These are phyloP conservation scores for Synanceia verrucosa DNA, from an alignment of 2,797 vertebrate species.

Conservation along the genomic window DNA sequence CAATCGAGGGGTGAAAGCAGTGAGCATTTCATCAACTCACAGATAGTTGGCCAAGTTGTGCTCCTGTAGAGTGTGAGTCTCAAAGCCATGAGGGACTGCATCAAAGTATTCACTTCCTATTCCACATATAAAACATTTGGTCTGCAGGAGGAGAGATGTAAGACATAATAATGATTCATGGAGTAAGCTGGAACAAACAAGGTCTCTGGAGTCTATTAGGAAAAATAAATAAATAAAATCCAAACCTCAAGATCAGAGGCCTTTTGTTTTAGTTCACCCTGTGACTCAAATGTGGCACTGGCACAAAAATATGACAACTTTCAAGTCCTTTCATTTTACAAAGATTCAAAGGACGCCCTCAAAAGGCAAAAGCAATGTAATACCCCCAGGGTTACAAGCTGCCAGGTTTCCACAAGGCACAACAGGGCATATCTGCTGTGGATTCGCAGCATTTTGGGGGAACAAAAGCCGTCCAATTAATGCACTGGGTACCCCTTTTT, in stretches of 20 bases:
- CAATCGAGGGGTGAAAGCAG: background rate
- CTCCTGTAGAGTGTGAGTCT: slow-evolving; percentile 84
- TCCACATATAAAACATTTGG: slow-evolving; percentile 85
- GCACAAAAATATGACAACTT: background rate
- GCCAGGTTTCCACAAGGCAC: background rate
- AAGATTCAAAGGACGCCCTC: slow-evolving; percentile 1
- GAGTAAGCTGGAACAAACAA: slow-evolving; percentile 7
- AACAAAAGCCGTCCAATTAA: slow-evolving; percentile 2
- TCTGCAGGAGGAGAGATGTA: slow-evolving; percentile 65
- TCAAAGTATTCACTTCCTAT: slow-evolving; percentile 85
- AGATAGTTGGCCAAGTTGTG: slow-evolving; percentile 86
- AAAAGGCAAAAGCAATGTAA: background rate
- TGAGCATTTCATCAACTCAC: slow-evolving; percentile 69
- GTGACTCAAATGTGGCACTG: slow-evolving; percentile 10
- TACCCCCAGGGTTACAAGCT: background rate
- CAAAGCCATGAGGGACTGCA: slow-evolving; percentile 81
- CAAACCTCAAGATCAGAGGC: background rate
- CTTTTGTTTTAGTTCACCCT: slow-evolving; percentile 1
- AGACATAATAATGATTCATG: slow-evolving; percentile 17
- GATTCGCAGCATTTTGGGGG: background rate
- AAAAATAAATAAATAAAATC: slow-evolving; percentile 2
- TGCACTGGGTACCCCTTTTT: slow-evolving; percentile 8
- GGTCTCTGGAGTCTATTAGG: background rate
- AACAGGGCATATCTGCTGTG: background rate
- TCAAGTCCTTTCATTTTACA: background rate